Base-by-base conservation (phyloP, 2,888 invertebrate species). In the Galerucella pusilla region DNA sequence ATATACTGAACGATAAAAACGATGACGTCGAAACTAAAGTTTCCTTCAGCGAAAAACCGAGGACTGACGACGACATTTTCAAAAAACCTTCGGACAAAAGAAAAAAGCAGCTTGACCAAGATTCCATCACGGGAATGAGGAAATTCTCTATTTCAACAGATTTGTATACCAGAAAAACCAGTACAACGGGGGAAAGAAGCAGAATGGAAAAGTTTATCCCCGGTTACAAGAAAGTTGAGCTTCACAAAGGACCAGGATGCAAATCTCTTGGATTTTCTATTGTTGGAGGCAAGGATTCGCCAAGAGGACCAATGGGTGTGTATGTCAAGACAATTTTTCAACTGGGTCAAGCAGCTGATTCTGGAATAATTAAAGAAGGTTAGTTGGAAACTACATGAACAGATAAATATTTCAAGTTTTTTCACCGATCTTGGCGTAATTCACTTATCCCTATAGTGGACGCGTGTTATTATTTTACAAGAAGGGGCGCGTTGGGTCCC, bases 231-330 rank as follows among this genome's bases (percentile, higher is more conserved):
- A 85, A 86, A 89, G 91, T 92, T 76, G 90, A 90, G 76, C 94
- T 94, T 84, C 91, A 91, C 73, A 96, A 96, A 86, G 96, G 96
- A 65, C 93, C 94, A 2, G 94, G 95, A 14, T 93, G 93, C 77
- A 96, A 96, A 87, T 94, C 95, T 52, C 91, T 96, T 28, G 96
- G 96, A 20, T 96, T 96, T 88, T 96, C 96, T 81, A 95, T 96
- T 80, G 96, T 96, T 25, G 97, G 96, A 14, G 96, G 96, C 1
- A 91, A 91, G 71, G 96, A 96, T 85, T 95, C 95, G 14, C 94
- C 95, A 1, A 92, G 93, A 79, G 96, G 96, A 0, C 93, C 92
- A 82, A 94, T 96, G 92, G 96, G 96, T 61, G 95, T 97, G 82
- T 96, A 94, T 86, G 94, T 97, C 25, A 95, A 96, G 87, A 94